Conservation (phyloP, 2,888 invertebrate species). For the Chymomyza fuscimana region DNA sequence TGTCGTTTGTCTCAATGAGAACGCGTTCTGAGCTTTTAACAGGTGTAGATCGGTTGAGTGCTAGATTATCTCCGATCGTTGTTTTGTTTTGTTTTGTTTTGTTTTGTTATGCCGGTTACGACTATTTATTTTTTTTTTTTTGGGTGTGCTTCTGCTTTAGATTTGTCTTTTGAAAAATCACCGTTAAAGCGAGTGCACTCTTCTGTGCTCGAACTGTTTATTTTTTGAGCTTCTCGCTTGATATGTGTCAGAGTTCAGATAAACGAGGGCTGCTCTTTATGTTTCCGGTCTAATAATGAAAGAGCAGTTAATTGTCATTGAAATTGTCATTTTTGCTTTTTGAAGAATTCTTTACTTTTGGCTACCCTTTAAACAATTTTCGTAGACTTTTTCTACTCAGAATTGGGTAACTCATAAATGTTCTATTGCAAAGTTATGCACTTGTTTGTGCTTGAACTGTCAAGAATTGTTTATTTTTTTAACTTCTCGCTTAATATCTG, state of each 20-base stretch:
- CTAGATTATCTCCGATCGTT: neutral
- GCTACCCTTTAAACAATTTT: no score
- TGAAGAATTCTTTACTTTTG: no score
- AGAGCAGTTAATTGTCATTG: no score
- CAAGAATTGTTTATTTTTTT: no score
- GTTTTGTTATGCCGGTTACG: conserved; percentile 8
- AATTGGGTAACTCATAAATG: no score
- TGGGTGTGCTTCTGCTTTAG: neutral
- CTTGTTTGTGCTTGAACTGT: no score
- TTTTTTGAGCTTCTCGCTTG: neutral
- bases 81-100: conserved; percentile 3
- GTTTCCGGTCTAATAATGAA: neutral
- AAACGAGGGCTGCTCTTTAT: neutral
- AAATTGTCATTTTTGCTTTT: no score
- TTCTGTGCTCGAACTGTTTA: neutral
- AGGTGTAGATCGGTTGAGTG: neutral
- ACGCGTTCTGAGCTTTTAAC: conserved; percentile 17
- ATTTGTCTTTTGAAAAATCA: neutral
- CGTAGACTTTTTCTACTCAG: no score
- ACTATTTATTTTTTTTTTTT: conserved; percentile 12
- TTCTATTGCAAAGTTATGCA: no score
- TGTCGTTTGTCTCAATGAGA: conserved; percentile 26
- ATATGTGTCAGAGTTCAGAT: neutral
- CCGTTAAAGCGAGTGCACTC: neutral
- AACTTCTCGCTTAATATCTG: no score